Base-by-base conservation (phyloP, 2,113 vertebrate species). In the Sinocyclocheilus grahami region DNA sequence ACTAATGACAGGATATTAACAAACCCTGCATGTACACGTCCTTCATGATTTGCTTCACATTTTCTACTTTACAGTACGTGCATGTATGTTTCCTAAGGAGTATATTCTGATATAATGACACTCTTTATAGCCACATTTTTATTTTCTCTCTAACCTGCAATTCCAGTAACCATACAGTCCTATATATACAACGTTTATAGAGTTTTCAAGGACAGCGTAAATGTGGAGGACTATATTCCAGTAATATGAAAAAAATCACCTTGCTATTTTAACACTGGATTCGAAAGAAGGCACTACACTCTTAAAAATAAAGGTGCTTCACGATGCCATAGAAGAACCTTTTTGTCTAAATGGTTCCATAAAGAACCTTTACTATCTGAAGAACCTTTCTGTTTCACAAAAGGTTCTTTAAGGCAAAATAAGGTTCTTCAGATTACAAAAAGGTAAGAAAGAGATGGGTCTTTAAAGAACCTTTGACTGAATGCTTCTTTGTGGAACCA, bases 121-220 rank as follows among this genome's bases (percentile, higher is more conserved):
- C 81, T 78, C 78, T 89, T 85, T 85, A 87, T 63, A 78, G 51
- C 77, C 58, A 63, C 58, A 20, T 39, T 72, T 83, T 55, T 82
- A 69, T 89, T 87, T 86, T 33, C 37, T 67, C 65, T 65, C 83
- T 58, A 87, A 87, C 86, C 88, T 89, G 74, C 84, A 87, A 87
- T 89, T 89, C 60, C 87, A 85, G 78, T 71, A 84, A 85, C 86
- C 62, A 33, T 72, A 65, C 46, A 27, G 78, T 78, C 85, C 83
- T 78, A 85, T 85, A 87, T 69, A 87, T 79, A 87, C 55, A 22
- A 71, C 2, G 6, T 82, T 86, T 87, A 87, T 83, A 55, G 88
- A 82, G 83, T 72, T 85, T 85, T 87, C 84, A 89, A 89, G 84
- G 79, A 74, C 81, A 75, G 24, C 12, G 51, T 82, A 53, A 11